Conservation (phyloP, 2,113 vertebrate genomes). For the Chauna torquata region DNA sequence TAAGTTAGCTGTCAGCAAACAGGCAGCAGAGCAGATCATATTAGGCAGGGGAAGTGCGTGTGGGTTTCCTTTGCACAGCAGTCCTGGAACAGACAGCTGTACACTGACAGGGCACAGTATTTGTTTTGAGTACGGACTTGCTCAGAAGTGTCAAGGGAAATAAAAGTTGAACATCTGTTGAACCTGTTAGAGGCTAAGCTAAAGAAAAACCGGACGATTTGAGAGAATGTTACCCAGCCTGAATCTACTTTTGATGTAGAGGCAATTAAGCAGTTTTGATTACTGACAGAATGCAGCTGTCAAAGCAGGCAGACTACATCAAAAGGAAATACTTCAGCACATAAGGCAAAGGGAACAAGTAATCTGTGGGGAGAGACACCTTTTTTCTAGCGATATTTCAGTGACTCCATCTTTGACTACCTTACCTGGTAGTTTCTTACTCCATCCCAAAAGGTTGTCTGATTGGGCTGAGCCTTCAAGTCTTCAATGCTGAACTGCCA, state of each 20-base stretch:
- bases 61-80: neutral
- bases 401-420: neutral
- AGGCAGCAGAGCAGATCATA: neutral
- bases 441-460: slow-evolving; percentile 93
- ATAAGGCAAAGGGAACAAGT: neutral
- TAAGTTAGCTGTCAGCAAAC: neutral
- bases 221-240: neutral
- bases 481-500: slow-evolving; percentile 94
- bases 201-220: neutral
- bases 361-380: neutral
- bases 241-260: neutral
- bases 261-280: neutral
- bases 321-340: neutral
- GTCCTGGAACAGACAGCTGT: neutral
- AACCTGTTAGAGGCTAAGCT: neutral
- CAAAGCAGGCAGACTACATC: neutral
- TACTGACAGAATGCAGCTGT: neutral
- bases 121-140: neutral
- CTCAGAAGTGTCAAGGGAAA: neutral
- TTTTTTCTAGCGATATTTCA: neutral
- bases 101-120: neutral
- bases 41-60: rapidly evolving
- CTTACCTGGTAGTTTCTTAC: slow-evolving; percentile 95
- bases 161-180: neutral
- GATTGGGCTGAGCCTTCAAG: slow-evolving; percentile 86